Conservation (phyloP, 2,888 invertebrate species). For the Aproaerema taeniolella region DNA sequence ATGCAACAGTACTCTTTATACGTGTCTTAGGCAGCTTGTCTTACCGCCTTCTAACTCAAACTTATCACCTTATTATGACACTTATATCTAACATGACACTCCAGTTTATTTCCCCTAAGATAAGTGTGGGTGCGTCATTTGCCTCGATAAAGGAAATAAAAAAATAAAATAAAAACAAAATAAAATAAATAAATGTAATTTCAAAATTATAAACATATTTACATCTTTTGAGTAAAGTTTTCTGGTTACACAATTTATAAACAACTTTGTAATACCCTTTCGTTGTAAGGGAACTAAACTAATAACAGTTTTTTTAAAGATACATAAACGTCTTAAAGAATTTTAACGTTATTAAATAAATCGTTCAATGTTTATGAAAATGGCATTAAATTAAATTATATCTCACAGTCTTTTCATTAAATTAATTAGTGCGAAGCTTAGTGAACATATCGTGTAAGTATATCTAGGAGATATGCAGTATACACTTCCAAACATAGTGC, state of each 20-base stretch:
- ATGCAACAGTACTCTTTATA: constrained; percentile 72
- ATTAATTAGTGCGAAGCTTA: constrained; percentile 46
- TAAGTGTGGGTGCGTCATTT: constrained; percentile 62
- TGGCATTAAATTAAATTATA: constrained; percentile 51
- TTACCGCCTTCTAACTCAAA: not conserved
- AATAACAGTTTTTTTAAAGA: constrained; percentile 29
- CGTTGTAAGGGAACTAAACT: constrained; percentile 27
- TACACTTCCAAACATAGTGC: not conserved
- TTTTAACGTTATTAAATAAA: constrained; percentile 38
- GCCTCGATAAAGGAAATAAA: constrained; percentile 45
- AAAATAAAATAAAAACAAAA: constrained; percentile 51
- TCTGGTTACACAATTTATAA: constrained; percentile 39
- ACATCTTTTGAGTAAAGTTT: constrained; percentile 64
- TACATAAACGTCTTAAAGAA: constrained; percentile 32
- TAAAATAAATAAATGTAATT: constrained; percentile 75
- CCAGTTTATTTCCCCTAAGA: constrained; percentile 14
- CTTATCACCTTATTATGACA: not conserved
- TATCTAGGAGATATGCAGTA: not conserved
- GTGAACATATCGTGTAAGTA: constrained; percentile 2
- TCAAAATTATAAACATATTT: constrained; percentile 67
- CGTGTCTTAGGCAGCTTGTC: constrained; percentile 34
- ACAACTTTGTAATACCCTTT: constrained; percentile 43
- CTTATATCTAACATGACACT: not conserved
- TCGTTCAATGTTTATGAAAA: constrained; percentile 34
- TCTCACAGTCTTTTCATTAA: constrained; percentile 64